A percentile compares a stretch with the other conserved stretches of the same genome.
phyloP scores from a whole-genome alignment of 2,797 vertebrate genomes.

The Chelon labrosus region DNA sequence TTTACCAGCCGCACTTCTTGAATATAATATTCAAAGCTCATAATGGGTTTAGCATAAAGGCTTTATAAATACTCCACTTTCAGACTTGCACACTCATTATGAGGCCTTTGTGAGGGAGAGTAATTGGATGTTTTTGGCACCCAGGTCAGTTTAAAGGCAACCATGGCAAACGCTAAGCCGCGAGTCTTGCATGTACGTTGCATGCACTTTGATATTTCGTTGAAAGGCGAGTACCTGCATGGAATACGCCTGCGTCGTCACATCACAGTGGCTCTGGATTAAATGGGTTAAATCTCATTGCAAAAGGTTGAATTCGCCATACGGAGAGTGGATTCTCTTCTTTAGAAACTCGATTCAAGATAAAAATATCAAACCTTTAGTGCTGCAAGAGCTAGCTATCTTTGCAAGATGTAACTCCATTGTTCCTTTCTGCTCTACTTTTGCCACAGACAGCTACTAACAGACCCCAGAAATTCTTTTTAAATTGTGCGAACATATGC shows the following conservation, averaged over 20 bases:
- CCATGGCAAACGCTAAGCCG: constrained; percentile 7
- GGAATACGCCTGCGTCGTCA: too few species aligned
- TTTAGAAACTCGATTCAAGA: not conserved
- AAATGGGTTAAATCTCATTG: too few species aligned
- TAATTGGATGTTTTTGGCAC: constrained; percentile 46
- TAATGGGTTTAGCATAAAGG: constrained; percentile 41
- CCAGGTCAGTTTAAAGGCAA: constrained; percentile 31
- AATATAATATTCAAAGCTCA: constrained; percentile 43
- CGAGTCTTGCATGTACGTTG: constrained; percentile 4
- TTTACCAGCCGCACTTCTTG: constrained; percentile 33
- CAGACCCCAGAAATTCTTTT: not conserved
- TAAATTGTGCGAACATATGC: not conserved
- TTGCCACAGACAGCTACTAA: not conserved
- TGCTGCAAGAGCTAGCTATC: not conserved
- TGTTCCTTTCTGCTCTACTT: not conserved
- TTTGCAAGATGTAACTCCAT: not conserved
- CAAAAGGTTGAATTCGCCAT: too few species aligned
- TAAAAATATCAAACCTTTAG: not conserved
- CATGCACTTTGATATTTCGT: too few species aligned
- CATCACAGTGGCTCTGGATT: too few species aligned
- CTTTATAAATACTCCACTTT: constrained; percentile 32
- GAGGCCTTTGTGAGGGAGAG: constrained; percentile 31
- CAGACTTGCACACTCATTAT: constrained; percentile 31
- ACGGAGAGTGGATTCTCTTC: not conserved
- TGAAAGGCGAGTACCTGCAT: too few species aligned